phyloP scores from a whole-genome alignment of 2,888 invertebrate genomes.

The Lycaena phlaeas region DNA sequence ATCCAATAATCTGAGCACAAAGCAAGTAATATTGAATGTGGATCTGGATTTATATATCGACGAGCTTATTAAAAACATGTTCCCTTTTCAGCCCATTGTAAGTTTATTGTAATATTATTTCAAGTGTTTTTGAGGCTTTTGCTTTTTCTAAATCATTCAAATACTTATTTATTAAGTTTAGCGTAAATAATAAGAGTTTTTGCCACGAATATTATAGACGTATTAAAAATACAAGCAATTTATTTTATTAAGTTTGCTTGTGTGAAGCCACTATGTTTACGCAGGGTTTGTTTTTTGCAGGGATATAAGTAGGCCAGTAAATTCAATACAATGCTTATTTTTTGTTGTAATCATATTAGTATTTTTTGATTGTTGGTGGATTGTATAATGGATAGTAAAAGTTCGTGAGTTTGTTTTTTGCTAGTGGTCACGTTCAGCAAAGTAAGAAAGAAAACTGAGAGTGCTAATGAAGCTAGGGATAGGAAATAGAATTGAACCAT shows the following conservation, averaged over 20 bases:
- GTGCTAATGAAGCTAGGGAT: too few relatives aligned
- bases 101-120: conserved; percentile 12
- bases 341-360: too few relatives aligned
- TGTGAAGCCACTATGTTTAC: background rate
- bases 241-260: background rate
- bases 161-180: background rate
- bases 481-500: too few relatives aligned
- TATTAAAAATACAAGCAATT: background rate
- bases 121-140: background rate
- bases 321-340: too few relatives aligned
- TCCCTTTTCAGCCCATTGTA: background rate
- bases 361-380: too few relatives aligned
- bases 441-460: too few relatives aligned
- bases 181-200: background rate
- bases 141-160: background rate
- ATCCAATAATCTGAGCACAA: too few relatives aligned
- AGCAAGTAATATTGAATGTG: background rate
- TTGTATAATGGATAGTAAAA: too few relatives aligned
- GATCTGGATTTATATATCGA: background rate
- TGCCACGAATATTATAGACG: too few relatives aligned
- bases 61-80: background rate
- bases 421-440: too few relatives aligned
- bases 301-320: background rate
- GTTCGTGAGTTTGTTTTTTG: too few relatives aligned
- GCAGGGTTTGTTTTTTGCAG: background rate